Base-by-base conservation (phyloP, 2,888 invertebrate species). In the Drosophila prostipennis region DNA sequence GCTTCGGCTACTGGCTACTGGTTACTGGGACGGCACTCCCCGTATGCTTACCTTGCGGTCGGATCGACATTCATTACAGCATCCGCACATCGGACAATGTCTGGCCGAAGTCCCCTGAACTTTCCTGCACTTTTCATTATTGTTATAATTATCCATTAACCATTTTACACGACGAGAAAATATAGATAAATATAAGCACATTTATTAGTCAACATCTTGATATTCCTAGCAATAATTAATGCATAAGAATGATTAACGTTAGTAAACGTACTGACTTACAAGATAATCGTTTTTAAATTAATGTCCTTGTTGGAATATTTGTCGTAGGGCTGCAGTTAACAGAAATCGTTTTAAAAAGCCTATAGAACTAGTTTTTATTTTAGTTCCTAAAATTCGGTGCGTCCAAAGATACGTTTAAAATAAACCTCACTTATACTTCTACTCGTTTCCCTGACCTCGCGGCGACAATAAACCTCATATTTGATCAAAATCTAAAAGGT, bases 31-130 rank as follows among this genome's bases (percentile, higher is more conserved):
- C 13, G 48, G 11, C 53, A 64, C 63, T 65, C 54, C n/a, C 19
- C 53, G 13, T 65, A 64, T 64, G 64, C 23, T 65, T 65, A 43
- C 64, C 64, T 64, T 64, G 63, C 32, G 34, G 1, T 19, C 19
- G 19, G 19, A 3, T 10, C 19, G 19, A 10, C 63, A 51, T 40
- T 60, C 39, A 34, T 13, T 23, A 46, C 45, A 29, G 39, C 32
- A 48, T 48, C 34, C 61, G 39, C 34, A 10, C 13, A n/a, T 8
- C 64, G 45, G 32, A 54, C 45, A 37, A 64, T 32, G 54, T 54
- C 53, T 37, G 54, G 37, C 34, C 65, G 26, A 65, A 67, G 67
- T 67, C 65, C 67, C 37, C 40, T 29, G 36, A 36, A 37, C 29
- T 19, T 23, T 57, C 34, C 34, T 42, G 58, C 32, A 34, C 42